Evolutionary conservation across 2,888 invertebrate genomes (phyloP).

Genomic region (Baccha elongata): DNA sequence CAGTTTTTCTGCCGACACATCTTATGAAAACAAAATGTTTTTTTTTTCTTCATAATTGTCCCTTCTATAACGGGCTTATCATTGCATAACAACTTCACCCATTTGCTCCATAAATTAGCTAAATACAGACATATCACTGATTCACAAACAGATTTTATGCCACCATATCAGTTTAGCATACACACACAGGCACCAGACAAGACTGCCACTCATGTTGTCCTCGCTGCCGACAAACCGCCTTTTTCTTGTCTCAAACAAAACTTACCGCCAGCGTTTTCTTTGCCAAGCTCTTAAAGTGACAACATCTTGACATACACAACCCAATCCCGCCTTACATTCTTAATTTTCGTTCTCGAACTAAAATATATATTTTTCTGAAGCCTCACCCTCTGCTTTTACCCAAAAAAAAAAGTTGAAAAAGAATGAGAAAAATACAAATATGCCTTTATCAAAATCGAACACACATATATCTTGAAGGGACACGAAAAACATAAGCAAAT

Average conservation of each 20-base stretch:
- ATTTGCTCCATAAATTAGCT: slow-evolving; percentile 67
- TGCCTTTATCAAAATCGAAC: slow-evolving; percentile 47
- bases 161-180: slow-evolving; percentile 3
- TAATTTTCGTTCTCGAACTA: slow-evolving; percentile 69
- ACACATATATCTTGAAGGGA: slow-evolving; percentile 31
- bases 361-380: slow-evolving; percentile 49
- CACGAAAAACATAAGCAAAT: slow-evolving; percentile 68
- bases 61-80: slow-evolving; percentile 33
- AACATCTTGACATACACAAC: slow-evolving; percentile 71
- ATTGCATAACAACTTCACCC: slow-evolving; percentile 62
- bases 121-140: slow-evolving; percentile 68
- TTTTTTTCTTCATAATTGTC: neutral
- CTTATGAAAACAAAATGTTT: neutral
- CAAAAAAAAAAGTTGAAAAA: too few relatives aligned
- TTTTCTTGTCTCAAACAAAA: slow-evolving; percentile 56
- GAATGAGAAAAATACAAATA: slow-evolving; percentile 1
- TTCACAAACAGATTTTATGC: slow-evolving; percentile 67
- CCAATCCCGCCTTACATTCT: slow-evolving; percentile 53
- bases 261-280: slow-evolving; percentile 43
- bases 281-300: slow-evolving; percentile 66
- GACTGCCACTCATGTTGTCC: slow-evolving; percentile 43
- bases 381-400: neutral
- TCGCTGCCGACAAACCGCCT: slow-evolving; percentile 41
- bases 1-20: slow-evolving; percentile 40
- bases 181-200: neutral